Conservation (phyloP, 2,888 invertebrate species). For the Euclidia mi region DNA sequence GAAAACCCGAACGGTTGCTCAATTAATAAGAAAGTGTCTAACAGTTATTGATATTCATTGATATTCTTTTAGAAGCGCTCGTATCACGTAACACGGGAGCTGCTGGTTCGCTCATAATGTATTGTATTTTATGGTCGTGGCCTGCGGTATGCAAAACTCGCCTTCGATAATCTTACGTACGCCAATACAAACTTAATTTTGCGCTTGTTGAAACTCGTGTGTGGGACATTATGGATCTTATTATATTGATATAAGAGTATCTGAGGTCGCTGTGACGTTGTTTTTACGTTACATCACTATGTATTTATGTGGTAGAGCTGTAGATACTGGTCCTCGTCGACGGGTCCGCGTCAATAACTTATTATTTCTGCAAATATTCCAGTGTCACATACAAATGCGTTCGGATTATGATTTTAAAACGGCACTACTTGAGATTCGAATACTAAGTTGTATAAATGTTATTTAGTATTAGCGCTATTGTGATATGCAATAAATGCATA, state of each 20-base stretch:
- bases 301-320: conserved; percentile 65
- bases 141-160: conserved; percentile 85
- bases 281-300: conserved; percentile 37
- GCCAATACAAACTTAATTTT: conserved; percentile 71
- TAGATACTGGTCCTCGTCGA: conserved; percentile 70
- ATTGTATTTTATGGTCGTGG: conserved; percentile 84
- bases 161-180: conserved; percentile 81
- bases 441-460: conserved; percentile 40
- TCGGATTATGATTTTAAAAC: conserved; percentile 67
- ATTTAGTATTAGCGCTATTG: conserved; percentile 11
- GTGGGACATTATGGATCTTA: conserved; percentile 56
- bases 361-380: conserved; percentile 81
- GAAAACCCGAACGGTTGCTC: conserved; percentile 59
- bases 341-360: conserved; percentile 71
- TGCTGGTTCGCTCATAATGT: conserved; percentile 78
- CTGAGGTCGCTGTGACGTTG: conserved; percentile 6
- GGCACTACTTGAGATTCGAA: conserved; percentile 35
- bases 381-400: conserved; percentile 72
- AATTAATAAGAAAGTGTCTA: conserved; percentile 71
- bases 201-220: conserved; percentile 48
- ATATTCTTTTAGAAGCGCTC: conserved; percentile 71
- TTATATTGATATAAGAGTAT: conserved; percentile 29
- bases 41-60: conserved; percentile 70
- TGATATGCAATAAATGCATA: conserved; percentile 11
- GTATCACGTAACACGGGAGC: conserved; percentile 85